Base-by-base conservation (phyloP, 1,140 invertebrate species). In the Bombus cullumanus region DNA sequence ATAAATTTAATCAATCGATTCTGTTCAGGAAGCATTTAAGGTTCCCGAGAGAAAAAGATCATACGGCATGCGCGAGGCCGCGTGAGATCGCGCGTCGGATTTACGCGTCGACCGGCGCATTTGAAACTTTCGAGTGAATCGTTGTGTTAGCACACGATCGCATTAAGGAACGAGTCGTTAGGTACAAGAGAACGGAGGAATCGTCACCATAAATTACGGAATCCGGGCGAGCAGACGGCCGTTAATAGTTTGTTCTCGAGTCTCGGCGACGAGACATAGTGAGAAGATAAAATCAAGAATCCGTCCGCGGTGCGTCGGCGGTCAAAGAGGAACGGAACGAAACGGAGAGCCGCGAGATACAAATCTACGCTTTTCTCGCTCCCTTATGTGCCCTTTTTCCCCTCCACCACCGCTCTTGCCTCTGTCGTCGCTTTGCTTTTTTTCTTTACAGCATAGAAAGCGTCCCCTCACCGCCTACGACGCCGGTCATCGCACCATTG, bases 161-260 rank as follows among this genome's bases (percentile, higher is more conserved):
- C 84, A 34, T 81, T 75, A 74, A 81, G n/a, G 8, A 39, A 73
- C 43, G 34, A 25, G 77, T 71, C 41, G 69, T 88, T 62, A 77
- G 72, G 66, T 79, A 89, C 59, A 76, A 89, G 64, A 68, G 57
- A 78, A 78, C 74, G 73, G 31, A 69, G 68, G 73, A 88, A 89
- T 89, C 88, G 88, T 91, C 90, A 85, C 69, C 72, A 80, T 82
- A 89, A 87, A 91, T 91, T 89, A 89, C 73, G 68, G 82, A 89
- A 91, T 91, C 85, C 82, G 78, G 59, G n/a, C 86, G 66, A 57
- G 76, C 83, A 81, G 86, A 84, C 76, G 78, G 75, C 47, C 66
- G 81, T 91, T 86, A 90, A 91, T 88, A 79, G 81, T 91, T 90
- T 88, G 83, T 88, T 89, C 88, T 89, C 79, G 81, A 74, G 72